Evolutionary conservation across 2,113 vertebrate genomes (phyloP).

Genomic region (Proterorhinus semilunaris): DNA sequence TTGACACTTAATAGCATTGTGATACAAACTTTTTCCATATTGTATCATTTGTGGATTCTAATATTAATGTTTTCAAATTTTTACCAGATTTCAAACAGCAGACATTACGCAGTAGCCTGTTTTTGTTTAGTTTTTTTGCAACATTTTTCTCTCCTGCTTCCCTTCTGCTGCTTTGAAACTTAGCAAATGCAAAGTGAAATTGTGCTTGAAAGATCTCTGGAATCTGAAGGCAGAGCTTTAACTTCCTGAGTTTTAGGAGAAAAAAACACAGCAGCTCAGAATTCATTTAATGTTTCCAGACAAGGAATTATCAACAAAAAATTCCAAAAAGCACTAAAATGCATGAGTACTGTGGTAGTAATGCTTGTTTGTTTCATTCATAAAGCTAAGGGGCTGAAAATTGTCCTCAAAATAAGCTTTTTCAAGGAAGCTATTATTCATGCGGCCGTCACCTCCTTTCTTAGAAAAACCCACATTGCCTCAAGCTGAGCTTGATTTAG

Average conservation of each 20-base stretch:
- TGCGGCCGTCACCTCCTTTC: neutral
- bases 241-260: neutral
- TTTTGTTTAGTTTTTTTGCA: neutral
- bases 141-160: neutral
- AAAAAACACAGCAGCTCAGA: neutral
- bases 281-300: no score
- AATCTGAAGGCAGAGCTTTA: neutral
- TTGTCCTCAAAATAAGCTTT: neutral
- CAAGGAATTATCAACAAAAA: no score
- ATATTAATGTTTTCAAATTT: no score
- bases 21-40: neutral
- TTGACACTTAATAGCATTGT: no score
- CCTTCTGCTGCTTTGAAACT: neutral
- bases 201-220: neutral
- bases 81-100: neutral
- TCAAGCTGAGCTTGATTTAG: neutral
- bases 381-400: neutral
- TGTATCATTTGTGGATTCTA: neutral
- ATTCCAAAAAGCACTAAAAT: no score
- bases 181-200: slow-evolving; percentile 2
- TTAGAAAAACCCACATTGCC: neutral
- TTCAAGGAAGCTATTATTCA: neutral
- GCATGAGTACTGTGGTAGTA: no score
- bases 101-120: neutral
- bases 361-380: neutral